Percentiles rank a stretch among this genome's conserved stretches.
Evolutionary conservation across 2,113 vertebrate species (phyloP).

Genomic region (Myotis davidii): DNA sequence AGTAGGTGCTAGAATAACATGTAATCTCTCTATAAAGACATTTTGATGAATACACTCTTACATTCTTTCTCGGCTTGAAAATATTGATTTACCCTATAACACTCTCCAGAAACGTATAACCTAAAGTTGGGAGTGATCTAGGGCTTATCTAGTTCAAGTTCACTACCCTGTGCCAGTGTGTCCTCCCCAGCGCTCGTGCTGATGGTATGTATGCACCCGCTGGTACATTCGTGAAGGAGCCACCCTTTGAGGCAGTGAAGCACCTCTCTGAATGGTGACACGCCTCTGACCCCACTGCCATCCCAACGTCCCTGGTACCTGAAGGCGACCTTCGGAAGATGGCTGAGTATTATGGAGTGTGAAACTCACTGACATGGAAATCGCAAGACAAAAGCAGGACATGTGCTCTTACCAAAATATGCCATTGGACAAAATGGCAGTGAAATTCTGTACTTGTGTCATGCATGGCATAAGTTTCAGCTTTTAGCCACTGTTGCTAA

Average conservation of each 20-base stretch:
- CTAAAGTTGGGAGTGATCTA: background rate
- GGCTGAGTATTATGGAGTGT: background rate
- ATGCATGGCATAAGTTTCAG: background rate
- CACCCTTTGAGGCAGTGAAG: accelerated
- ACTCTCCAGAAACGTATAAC: background rate
- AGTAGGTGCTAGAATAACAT: background rate
- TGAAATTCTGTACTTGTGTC: background rate
- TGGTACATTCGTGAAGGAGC: background rate
- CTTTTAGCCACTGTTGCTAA: background rate
- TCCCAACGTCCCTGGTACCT: background rate
- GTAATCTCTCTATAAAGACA: background rate
- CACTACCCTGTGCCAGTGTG: background rate
- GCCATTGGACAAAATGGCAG: background rate
- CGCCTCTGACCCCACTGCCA: background rate
- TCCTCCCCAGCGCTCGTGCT: background rate
- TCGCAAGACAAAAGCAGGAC: background rate
- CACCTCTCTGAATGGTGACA: background rate
- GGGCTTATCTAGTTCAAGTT: background rate
- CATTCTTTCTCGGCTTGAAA: background rate
- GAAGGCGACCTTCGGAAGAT: background rate
- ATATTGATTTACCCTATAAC: background rate
- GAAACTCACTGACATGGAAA: background rate
- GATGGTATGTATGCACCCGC: background rate
- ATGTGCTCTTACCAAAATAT: background rate
- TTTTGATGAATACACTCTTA: background rate